A percentile compares a stretch with the other conserved stretches of the same genome.
Evolutionary conservation across 2,113 vertebrate species (phyloP).

Genomic region (Lichenostomus cassidix): DNA sequence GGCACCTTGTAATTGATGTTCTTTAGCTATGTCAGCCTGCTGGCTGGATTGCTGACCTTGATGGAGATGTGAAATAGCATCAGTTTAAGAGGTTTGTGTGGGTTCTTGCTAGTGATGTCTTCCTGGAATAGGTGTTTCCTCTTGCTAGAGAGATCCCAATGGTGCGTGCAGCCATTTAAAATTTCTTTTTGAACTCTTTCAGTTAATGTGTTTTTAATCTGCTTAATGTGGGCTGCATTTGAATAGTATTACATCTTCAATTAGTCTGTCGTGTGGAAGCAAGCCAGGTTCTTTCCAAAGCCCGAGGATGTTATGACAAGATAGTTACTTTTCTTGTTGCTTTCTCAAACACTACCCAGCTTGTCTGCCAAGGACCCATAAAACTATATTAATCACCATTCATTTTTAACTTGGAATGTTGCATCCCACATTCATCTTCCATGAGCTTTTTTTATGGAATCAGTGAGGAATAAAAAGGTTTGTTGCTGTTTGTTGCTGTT

Average conservation of each 20-base stretch:
- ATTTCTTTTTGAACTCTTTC: slow-evolving; percentile 37
- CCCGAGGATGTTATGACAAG: slow-evolving; percentile 58
- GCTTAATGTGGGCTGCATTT: slow-evolving; percentile 19
- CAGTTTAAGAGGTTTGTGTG: neutral
- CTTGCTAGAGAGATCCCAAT: neutral
- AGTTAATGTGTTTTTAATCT: slow-evolving; percentile 39
- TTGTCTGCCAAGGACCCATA: slow-evolving; percentile 32
- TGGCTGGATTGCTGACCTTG: neutral
- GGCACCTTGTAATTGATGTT: fast-evolving
- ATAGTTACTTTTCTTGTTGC: slow-evolving; percentile 49
- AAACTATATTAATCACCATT: slow-evolving; percentile 33
- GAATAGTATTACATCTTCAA: slow-evolving; percentile 29
- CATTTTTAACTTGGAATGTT: slow-evolving; percentile 8
- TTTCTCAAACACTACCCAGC: slow-evolving; percentile 24
- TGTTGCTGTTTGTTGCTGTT: neutral
- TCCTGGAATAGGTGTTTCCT: neutral
- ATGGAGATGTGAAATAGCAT: neutral
- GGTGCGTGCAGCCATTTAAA: neutral
- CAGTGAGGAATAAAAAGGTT: neutral
- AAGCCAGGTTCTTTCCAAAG: slow-evolving; percentile 31
- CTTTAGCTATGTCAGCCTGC: neutral
- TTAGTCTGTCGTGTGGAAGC: slow-evolving; percentile 21
- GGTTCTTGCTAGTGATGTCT: neutral
- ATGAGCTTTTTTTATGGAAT: neutral
- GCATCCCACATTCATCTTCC: neutral